A percentile compares a stretch with the other conserved stretches of the same genome.
These are phyloP conservation scores for Hirtodrosophila confusa DNA, from an alignment of 2,888 invertebrate genomes.

Conservation along the genomic window DNA sequence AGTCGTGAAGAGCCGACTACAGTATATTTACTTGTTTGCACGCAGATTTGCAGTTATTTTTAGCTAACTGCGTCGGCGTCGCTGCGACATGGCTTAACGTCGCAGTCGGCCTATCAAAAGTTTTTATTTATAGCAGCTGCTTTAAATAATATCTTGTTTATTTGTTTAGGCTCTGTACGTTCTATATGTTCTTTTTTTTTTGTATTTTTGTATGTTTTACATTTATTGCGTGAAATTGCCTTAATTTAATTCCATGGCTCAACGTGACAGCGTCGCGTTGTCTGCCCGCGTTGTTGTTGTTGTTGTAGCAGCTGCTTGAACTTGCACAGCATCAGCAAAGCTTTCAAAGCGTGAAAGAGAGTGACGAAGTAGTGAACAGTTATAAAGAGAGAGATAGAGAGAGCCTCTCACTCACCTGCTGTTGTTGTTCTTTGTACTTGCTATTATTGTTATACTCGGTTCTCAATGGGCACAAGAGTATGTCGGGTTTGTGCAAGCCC, in stretches of 20 bases:
- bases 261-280: constrained; percentile 14
- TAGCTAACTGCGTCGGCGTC: constrained; percentile 58
- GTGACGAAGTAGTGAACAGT: constrained; percentile 8
- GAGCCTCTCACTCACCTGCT: constrained; percentile 31
- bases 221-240: constrained; percentile 63
- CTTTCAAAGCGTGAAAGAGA: constrained; percentile 11
- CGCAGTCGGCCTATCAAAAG: constrained; percentile 63
- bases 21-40: neutral
- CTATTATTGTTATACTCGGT: constrained; percentile 8
- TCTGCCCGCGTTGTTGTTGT: constrained; percentile 31
- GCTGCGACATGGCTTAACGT: constrained; percentile 27
- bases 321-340: constrained; percentile 34
- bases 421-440: constrained; percentile 45
- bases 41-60: constrained; percentile 56
- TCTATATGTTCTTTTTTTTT: neutral
- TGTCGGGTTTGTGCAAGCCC: too few species aligned
- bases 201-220: constrained; percentile 19
- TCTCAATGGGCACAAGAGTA: too few species aligned
- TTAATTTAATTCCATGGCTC: constrained; percentile 61
- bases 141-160: constrained; percentile 56
- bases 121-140: constrained; percentile 64
- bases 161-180: constrained; percentile 7
- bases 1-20: too few species aligned
- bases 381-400: constrained; percentile 12
- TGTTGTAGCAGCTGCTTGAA: constrained; percentile 36